phyloP scores from a whole-genome alignment of 1,140 invertebrate genomes.

The Drosophila nikananu region DNA sequence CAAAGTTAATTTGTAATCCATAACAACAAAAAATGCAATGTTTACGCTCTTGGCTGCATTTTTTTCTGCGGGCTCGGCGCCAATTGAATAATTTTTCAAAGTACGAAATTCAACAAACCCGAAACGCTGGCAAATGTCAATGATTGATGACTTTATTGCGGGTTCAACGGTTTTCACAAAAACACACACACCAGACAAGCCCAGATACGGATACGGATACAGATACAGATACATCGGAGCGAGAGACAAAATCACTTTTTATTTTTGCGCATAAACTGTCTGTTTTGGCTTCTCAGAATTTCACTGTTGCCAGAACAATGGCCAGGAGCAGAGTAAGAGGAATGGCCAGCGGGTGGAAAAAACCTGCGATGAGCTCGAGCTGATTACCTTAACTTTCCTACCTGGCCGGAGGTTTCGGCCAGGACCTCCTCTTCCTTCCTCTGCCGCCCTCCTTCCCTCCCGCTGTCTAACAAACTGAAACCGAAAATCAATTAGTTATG shows the following conservation, averaged over 20 bases:
- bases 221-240: slow-evolving; percentile 46
- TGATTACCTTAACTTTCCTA: slow-evolving; percentile 75
- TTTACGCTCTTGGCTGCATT: slow-evolving; percentile 7
- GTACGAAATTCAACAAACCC: slow-evolving; percentile 41
- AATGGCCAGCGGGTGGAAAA: slow-evolving; percentile 44
- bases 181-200: slow-evolving; percentile 50
- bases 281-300: slow-evolving; percentile 77
- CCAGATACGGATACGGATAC: slow-evolving; percentile 40
- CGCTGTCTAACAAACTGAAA: slow-evolving; percentile 42
- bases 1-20: neutral
- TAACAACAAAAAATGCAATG: neutral
- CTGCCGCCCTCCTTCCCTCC: slow-evolving; percentile 16
- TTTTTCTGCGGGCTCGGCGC: slow-evolving; percentile 51
- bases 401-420: slow-evolving; percentile 41
- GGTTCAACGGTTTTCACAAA: slow-evolving; percentile 81
- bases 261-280: slow-evolving; percentile 76
- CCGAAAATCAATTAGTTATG: slow-evolving; percentile 82
- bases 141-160: slow-evolving; percentile 85
- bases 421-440: slow-evolving; percentile 38
- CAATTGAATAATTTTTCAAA: slow-evolving; percentile 77
- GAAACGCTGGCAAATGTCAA: slow-evolving; percentile 82
- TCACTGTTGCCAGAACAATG: slow-evolving; percentile 62
- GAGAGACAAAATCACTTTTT: slow-evolving; percentile 76
- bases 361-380: slow-evolving; percentile 72
- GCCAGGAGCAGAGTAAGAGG: slow-evolving; percentile 18